Evolutionary conservation across 2,113 vertebrate genomes (phyloP), one percentile per base, ranked within the genome.

Genomic region (Pholis gunnellus): DNA sequence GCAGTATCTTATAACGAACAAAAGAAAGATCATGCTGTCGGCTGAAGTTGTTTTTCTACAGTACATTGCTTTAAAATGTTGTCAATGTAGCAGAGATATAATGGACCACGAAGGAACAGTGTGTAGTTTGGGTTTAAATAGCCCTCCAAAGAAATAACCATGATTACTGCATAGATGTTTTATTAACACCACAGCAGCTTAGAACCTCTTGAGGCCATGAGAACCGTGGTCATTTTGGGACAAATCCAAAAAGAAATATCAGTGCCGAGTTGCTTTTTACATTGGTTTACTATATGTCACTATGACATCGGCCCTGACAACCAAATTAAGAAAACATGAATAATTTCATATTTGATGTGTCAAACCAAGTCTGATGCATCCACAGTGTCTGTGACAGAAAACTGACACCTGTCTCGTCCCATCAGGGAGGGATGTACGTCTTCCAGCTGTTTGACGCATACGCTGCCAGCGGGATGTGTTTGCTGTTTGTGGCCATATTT

Each of bases 391-490:
- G 40, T 78, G 79, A 73, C 46, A 65, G 69, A 38, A 31, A 70
- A 74, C 52, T 88, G 81, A 88, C 63, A 9, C 27, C 66, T 17
- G 56, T 20, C 88, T 84, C 1, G 17, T 36, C 79, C 70, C 71
- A 22, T 86, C 91, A 98, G 98, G 98, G 98, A 25, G 98, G 98
- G 50, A 99, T 99, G 98, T 99, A 99, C 7, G 95, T 99, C 81
- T 99, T 99, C 86, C 98, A 99, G 94, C 93, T 99, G 54, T 99
- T 99, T 84, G 98, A 99, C 87, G 95, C 97, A 0, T 99, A 99
- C 0, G 98, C 98, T 1, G 97, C 98, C 89, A 99, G 98, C 15
- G 98, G 98, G 54, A 99, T 99, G 98, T 99, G 98, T 91, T 94
- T 99, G 85, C 97, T 99, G 60, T 99, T 99, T 56, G 98, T 99